phyloP scores from a whole-genome alignment of 2,888 invertebrate genomes.

The Polymixis lichenea region DNA sequence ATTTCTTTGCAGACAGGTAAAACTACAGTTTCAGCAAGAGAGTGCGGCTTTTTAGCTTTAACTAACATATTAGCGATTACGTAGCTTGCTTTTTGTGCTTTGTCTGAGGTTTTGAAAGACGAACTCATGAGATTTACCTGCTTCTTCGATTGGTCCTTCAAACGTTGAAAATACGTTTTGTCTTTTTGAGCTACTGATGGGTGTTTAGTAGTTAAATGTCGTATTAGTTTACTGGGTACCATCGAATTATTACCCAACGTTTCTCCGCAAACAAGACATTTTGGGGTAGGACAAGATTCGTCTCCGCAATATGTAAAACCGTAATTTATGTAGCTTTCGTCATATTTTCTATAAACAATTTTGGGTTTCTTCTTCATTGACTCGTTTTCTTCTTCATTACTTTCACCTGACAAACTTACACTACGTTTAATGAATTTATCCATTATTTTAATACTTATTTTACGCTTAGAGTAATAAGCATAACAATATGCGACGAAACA shows the following conservation, averaged over 20 bases:
- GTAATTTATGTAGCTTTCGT: neutral
- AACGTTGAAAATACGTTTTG: slow-evolving; percentile 44
- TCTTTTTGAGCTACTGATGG: slow-evolving; percentile 36
- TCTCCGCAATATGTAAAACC: slow-evolving; percentile 2
- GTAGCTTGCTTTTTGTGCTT: slow-evolving; percentile 48
- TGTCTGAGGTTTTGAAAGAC: slow-evolving; percentile 46
- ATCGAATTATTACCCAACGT: slow-evolving; percentile 7
- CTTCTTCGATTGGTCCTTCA: slow-evolving; percentile 57
- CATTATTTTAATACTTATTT: too few relatives aligned
- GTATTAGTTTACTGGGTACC: slow-evolving; percentile 16
- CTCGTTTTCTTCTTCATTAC: too few relatives aligned
- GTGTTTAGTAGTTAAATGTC: slow-evolving; percentile 26
- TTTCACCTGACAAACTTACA: too few relatives aligned
- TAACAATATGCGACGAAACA: too few relatives aligned
- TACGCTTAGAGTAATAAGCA: too few relatives aligned
- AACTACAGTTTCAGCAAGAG: slow-evolving; percentile 16
- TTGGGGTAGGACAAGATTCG: slow-evolving; percentile 1
- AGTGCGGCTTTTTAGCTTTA: slow-evolving; percentile 42
- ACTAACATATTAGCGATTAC: slow-evolving; percentile 37
- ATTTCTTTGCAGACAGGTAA: slow-evolving; percentile 41
- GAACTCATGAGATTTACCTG: slow-evolving; percentile 49
- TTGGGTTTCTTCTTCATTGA: too few relatives aligned
- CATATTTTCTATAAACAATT: too few relatives aligned
- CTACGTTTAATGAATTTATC: too few relatives aligned
- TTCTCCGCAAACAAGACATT: neutral